phyloP scores from a whole-genome alignment of 2,888 invertebrate genomes.

The Cataglyphis altisquamis region DNA sequence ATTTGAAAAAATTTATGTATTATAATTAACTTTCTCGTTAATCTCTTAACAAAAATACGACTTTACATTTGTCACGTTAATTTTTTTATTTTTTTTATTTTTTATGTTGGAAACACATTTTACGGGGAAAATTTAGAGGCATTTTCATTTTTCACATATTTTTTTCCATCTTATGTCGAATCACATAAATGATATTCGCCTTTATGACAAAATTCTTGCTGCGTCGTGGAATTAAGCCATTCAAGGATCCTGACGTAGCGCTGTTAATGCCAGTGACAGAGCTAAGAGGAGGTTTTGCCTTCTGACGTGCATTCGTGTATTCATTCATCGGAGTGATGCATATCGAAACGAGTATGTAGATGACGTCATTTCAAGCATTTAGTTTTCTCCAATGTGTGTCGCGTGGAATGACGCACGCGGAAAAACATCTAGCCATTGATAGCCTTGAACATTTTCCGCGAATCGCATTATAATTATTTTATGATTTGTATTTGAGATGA shows the following conservation, averaged over 20 bases:
- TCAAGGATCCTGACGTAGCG: slow-evolving; percentile 8
- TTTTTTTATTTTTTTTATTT: background rate
- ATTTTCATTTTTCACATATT: background rate
- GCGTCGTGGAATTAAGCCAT: slow-evolving; percentile 2
- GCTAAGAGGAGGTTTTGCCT: slow-evolving; percentile 40
- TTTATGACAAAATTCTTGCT: slow-evolving; percentile 27
- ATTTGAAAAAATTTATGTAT: background rate
- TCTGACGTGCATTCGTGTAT: slow-evolving; percentile 16
- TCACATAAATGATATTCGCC: slow-evolving; percentile 29
- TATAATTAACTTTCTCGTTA: slow-evolving; percentile 6
- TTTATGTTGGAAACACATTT: background rate
- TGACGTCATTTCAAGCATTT: slow-evolving; percentile 46
- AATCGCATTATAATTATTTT: background rate
- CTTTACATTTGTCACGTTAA: background rate
- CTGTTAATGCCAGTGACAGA: slow-evolving; percentile 19
- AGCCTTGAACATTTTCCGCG: slow-evolving; percentile 29
- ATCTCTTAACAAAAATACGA: background rate
- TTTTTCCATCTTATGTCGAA: slow-evolving; percentile 11
- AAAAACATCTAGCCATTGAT: background rate
- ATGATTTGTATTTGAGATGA: background rate
- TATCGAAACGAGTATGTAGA: background rate
- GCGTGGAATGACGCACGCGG: slow-evolving; percentile 28
- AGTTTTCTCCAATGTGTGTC: slow-evolving; percentile 31
- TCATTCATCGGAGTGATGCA: slow-evolving; percentile 29
- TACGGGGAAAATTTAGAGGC: background rate